phyloP scores from a whole-genome alignment of 2,888 invertebrate species.

The Leucoptera coffeella region DNA sequence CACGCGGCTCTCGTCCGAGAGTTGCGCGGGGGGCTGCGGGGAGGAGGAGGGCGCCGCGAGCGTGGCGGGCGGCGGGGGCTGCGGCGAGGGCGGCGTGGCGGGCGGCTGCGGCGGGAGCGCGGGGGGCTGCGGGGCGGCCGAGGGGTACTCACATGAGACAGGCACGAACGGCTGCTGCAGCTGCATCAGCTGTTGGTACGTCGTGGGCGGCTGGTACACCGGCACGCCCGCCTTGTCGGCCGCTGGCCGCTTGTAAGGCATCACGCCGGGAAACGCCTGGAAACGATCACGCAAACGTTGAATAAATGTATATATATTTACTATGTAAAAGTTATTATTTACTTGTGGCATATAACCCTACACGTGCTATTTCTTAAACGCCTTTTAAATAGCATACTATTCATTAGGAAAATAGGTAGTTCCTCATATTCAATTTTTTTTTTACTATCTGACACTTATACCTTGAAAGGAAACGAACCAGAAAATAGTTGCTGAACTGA shows the following conservation, averaged over 20 bases:
- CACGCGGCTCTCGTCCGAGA: conserved; percentile 14
- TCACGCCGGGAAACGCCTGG: conserved; percentile 92
- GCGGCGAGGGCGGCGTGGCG: too few species aligned
- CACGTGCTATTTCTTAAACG: too few species aligned
- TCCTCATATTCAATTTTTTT: too few species aligned
- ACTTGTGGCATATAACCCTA: too few species aligned
- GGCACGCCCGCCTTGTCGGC: conserved; percentile 95
- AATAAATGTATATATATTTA: too few species aligned
- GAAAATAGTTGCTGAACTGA: too few species aligned
- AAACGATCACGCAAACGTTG: conserved; percentile 10
- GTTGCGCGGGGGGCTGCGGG: conserved; percentile 14
- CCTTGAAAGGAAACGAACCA: too few species aligned
- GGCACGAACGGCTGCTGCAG: conserved; percentile 94
- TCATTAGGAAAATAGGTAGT: too few species aligned
- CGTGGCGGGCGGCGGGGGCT: conserved; percentile 10
- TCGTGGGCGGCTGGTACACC: conserved; percentile 89
- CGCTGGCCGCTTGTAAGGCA: conserved; percentile 93
- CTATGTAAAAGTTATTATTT: too few species aligned
- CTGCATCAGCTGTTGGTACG: conserved; percentile 94
- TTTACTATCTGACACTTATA: too few species aligned
- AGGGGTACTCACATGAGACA: conserved; percentile 97
- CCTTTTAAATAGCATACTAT: too few species aligned
- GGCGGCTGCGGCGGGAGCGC: conserved; percentile 24
- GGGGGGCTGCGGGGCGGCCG: conserved; percentile 43
- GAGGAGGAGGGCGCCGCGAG: conserved; percentile 10